These are phyloP conservation scores for Leptosomus discolor DNA, from an alignment of 2,113 vertebrate species.

Conservation along the genomic window DNA sequence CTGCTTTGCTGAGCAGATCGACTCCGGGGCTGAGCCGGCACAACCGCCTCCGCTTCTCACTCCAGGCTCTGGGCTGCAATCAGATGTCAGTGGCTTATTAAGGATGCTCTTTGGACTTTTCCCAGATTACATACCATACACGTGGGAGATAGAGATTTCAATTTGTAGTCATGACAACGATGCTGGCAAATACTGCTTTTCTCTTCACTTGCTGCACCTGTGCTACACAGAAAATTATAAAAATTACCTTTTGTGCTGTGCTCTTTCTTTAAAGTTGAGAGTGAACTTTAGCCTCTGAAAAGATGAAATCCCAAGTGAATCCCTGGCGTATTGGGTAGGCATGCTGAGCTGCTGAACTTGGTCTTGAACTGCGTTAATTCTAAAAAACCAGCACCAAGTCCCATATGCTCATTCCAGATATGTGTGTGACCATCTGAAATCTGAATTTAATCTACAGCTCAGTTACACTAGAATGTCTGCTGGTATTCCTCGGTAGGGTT, in stretches of 20 bases:
- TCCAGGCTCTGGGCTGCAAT: background rate
- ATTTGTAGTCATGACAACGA: background rate
- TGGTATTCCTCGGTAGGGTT: background rate
- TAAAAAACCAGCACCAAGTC: background rate
- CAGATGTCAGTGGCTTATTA: background rate
- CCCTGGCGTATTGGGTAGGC: accelerated
- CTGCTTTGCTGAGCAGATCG: background rate
- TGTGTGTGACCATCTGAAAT: background rate
- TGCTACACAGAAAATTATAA: background rate
- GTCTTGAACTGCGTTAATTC: background rate
- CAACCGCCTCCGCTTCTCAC: accelerated
- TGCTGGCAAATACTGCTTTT: background rate
- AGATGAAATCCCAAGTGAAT: background rate
- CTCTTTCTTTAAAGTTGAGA: background rate
- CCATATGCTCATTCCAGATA: accelerated
- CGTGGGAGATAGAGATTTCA: background rate
- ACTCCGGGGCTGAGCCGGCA: background rate
- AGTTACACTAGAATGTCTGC: background rate
- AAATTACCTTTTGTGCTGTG: background rate
- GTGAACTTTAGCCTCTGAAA: background rate
- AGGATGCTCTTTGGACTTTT: background rate
- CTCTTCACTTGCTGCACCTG: background rate
- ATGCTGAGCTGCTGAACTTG: background rate
- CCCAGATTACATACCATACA: background rate
- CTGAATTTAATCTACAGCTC: background rate